phyloP scores from a whole-genome alignment of 1,140 invertebrate genomes.

The Scaptomyza hsui region DNA sequence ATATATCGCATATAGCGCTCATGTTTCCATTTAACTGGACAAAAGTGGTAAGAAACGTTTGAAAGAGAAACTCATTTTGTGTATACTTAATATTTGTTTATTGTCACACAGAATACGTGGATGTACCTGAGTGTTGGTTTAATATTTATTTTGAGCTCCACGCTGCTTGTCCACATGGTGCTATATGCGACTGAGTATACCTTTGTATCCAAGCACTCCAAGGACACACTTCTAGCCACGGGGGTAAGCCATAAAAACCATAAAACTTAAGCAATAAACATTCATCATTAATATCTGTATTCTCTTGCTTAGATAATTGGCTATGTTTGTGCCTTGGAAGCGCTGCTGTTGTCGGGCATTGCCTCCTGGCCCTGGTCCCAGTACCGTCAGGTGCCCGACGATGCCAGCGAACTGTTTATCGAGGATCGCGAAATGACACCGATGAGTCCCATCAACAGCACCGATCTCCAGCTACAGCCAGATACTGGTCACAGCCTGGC shows the following conservation, averaged over 20 bases:
- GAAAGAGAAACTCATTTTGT: neutral
- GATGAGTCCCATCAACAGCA: constrained; percentile 83
- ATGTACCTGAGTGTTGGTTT: constrained; percentile 88
- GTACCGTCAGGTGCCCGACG: constrained; percentile 84
- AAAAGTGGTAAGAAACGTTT: constrained; percentile 87
- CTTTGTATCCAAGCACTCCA: constrained; percentile 86
- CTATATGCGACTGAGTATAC: constrained; percentile 87
- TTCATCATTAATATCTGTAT: too few relatives aligned
- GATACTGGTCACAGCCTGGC: constrained; percentile 41
- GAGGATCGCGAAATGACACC: constrained; percentile 84
- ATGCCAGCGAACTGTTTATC: constrained; percentile 84
- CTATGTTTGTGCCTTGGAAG: constrained; percentile 84
- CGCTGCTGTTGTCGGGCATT: constrained; percentile 84
- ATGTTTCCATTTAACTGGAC: constrained; percentile 93
- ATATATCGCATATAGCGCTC: constrained; percentile 91
- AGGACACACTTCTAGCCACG: constrained; percentile 85
- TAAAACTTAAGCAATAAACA: neutral
- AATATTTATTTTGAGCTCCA: constrained; percentile 87
- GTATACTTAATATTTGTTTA: constrained; percentile 25
- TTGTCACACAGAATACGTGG: constrained; percentile 86
- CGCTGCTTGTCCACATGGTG: constrained; percentile 87
- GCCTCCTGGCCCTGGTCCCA: constrained; percentile 84
- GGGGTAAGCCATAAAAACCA: constrained; percentile 78
- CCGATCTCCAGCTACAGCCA: constrained; percentile 68
- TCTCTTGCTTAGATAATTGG: constrained; percentile 81